A percentile compares a stretch with the other conserved stretches of the same genome.
phyloP scores from a whole-genome alignment of 1,140 invertebrate genomes.

The Eriocheir sinensis region DNA sequence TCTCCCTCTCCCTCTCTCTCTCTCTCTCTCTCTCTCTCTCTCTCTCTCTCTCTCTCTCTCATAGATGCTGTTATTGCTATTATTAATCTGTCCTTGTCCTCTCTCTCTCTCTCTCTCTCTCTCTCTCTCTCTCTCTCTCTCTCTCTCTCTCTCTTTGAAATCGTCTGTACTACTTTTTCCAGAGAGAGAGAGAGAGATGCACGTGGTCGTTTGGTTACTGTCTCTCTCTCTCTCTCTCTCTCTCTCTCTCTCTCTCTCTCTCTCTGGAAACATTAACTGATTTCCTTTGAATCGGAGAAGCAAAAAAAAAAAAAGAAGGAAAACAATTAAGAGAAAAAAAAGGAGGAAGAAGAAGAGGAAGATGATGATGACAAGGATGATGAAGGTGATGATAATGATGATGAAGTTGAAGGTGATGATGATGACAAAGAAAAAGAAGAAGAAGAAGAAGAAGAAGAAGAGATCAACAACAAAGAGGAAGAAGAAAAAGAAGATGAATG shows the following conservation, averaged over 20 bases:
- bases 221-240: not conserved
- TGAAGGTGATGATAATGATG: not conserved
- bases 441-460: too few relatives aligned
- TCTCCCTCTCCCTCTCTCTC: not conserved
- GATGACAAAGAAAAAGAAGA: too few relatives aligned
- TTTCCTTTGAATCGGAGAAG: too few relatives aligned
- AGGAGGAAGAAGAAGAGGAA: too few relatives aligned
- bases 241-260: constrained; percentile 44
- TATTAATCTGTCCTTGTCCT: too few relatives aligned
- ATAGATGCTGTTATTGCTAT: too few relatives aligned
- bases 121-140: not conserved
- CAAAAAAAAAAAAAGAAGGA: too few relatives aligned
- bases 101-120: too few relatives aligned
- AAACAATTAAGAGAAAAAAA: too few relatives aligned
- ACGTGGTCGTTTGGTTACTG: not conserved
- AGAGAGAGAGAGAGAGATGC: constrained; percentile 4
- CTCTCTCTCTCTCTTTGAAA: not conserved
- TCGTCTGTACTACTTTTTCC: not conserved
- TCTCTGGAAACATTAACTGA: not conserved
- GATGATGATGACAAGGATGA: too few relatives aligned
- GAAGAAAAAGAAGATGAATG: too few relatives aligned
- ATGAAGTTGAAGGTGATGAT: not conserved
- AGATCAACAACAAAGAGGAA: too few relatives aligned
- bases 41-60: not conserved
- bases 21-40: not conserved